These are phyloP conservation scores for Drosophila multiciliata DNA, from an alignment of 2,888 invertebrate genomes.

Conservation along the genomic window DNA sequence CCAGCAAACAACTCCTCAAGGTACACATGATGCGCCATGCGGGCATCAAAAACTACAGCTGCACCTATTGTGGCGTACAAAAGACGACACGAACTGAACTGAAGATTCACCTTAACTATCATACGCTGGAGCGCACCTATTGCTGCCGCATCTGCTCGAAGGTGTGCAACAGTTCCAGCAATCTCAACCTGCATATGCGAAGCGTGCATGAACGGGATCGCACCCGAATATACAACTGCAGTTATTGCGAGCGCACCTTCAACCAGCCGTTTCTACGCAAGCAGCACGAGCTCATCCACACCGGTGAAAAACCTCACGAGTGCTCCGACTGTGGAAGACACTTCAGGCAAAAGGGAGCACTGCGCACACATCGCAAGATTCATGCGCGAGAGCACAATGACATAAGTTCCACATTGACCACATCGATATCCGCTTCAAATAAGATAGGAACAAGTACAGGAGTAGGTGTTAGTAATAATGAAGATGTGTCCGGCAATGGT, in stretches of 20 bases:
- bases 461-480: background rate
- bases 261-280: slow-evolving; percentile 79
- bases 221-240: slow-evolving; percentile 74
- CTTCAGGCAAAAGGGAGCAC: slow-evolving; percentile 79
- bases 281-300: slow-evolving; percentile 83
- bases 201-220: slow-evolving; percentile 80
- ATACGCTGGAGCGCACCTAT: slow-evolving; percentile 81
- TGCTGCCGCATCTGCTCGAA: slow-evolving; percentile 77
- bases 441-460: background rate
- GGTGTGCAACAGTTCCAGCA: slow-evolving; percentile 81
- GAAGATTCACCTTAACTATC: slow-evolving; percentile 82
- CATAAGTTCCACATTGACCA: background rate
- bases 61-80: slow-evolving; percentile 80
- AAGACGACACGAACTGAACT: slow-evolving; percentile 83
- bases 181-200: slow-evolving; percentile 78
- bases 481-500: background rate
- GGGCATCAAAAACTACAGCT: slow-evolving; percentile 82
- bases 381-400: slow-evolving; percentile 56
- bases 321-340: slow-evolving; percentile 77
- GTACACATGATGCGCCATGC: slow-evolving; percentile 82
- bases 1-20: slow-evolving; percentile 77
- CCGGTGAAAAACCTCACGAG: slow-evolving; percentile 82
- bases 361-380: slow-evolving; percentile 79
- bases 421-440: background rate
- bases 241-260: slow-evolving; percentile 77